Evolutionary conservation across 92 coral and sea anemone species (phyloP).

Genomic region (Siderastrea siderea): DNA sequence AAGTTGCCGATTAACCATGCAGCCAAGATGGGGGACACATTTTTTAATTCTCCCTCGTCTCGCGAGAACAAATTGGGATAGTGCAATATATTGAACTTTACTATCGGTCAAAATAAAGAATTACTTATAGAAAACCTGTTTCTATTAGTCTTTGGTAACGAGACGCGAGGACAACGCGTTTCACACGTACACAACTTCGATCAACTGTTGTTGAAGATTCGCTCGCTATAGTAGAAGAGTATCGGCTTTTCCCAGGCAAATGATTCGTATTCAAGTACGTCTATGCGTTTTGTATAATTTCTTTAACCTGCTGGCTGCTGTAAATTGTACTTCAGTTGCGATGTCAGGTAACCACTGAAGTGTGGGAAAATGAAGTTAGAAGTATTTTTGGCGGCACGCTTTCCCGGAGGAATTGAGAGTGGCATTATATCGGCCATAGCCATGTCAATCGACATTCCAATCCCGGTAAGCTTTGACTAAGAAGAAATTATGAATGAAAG

Average conservation of each 20-base stretch:
- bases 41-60: neutral
- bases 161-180: neutral
- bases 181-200: neutral
- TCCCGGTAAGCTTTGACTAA: neutral
- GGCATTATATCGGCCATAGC: neutral
- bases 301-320: neutral
- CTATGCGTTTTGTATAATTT: neutral
- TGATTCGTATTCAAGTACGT: neutral
- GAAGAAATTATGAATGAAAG: neutral
- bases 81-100: neutral
- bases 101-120: conserved; percentile 8
- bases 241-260: no score
- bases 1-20: neutral
- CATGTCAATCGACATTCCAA: neutral
- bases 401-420: no score
- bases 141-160: neutral
- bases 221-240: no score
- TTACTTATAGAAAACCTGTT: conserved; percentile 3
- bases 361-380: neutral
- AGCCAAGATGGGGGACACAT: neutral
- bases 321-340: neutral
- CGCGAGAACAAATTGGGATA: neutral
- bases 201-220: neutral
- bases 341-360: neutral
- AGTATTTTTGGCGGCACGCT: neutral